These are phyloP conservation scores for Bufo gargarizans DNA, from an alignment of 2,113 vertebrate species.

Conservation along the genomic window DNA sequence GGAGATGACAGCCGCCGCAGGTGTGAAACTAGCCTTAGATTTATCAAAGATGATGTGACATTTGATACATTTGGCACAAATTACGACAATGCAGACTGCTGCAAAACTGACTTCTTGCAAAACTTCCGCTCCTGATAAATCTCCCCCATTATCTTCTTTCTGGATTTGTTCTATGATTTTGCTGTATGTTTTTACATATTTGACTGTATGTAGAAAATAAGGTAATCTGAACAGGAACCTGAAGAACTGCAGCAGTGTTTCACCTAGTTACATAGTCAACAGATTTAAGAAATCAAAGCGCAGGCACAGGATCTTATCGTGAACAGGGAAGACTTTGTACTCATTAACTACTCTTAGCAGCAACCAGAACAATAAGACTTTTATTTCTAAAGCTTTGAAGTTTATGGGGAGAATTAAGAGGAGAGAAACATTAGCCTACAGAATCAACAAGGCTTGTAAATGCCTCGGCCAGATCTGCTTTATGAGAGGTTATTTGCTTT, in stretches of 20 bases:
- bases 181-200: not conserved
- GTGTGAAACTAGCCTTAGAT: too few relatives aligned
- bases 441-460: slow-evolving; percentile 27
- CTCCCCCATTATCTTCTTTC: not conserved
- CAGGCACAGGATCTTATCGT: slow-evolving; percentile 16
- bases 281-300: not conserved
- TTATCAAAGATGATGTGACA: too few relatives aligned
- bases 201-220: not conserved
- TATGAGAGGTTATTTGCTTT: slow-evolving; percentile 11
- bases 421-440: not conserved
- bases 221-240: not conserved
- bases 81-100: too few relatives aligned
- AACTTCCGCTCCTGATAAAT: too few relatives aligned
- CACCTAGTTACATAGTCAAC: not conserved
- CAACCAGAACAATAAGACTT: slow-evolving; percentile 27
- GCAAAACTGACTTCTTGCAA: too few relatives aligned
- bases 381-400: slow-evolving; percentile 27
- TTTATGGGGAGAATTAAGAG: slow-evolving; percentile 13
- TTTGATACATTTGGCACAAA: too few relatives aligned
- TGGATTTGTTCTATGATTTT: not conserved
- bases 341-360: not conserved
- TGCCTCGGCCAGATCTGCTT: not conserved
- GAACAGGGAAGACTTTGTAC: slow-evolving; percentile 35
- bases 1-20: too few relatives aligned
- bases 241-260: not conserved